Percentiles rank a stretch among this genome's conserved stretches.
Conservation (phyloP, 2,888 invertebrate genomes). For the Cloeon dipterum region DNA sequence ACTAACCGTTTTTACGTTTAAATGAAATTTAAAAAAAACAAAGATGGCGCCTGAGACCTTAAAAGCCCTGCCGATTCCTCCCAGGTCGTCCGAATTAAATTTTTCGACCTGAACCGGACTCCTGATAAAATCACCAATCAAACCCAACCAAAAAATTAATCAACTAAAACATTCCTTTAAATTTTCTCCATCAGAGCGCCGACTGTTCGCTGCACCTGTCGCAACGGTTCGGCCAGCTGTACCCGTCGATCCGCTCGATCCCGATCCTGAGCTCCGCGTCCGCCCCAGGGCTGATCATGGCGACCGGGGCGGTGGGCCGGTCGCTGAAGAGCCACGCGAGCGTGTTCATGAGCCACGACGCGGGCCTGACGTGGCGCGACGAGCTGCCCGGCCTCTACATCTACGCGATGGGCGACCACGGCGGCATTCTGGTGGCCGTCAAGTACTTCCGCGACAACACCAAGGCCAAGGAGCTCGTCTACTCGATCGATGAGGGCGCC, state of each 20-base stretch:
- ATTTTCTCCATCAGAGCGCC: no score
- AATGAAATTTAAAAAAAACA: no score
- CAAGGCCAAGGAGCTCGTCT: slow-evolving; percentile 54
- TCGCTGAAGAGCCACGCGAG: slow-evolving; percentile 59
- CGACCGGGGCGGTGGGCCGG: slow-evolving; percentile 57
- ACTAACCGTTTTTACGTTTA: no score
- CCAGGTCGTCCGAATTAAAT: no score
- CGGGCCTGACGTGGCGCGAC: slow-evolving; percentile 61
- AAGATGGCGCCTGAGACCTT: no score
- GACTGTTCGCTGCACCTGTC: slow-evolving; percentile 70
- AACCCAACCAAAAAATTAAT: no score
- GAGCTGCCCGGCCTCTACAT: slow-evolving; percentile 21
- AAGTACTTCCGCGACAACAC: slow-evolving; percentile 53
- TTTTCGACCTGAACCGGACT: no score
- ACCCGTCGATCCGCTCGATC: slow-evolving; percentile 54
- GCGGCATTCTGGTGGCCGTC: slow-evolving; percentile 67
- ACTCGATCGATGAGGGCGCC: slow-evolving; percentile 69
- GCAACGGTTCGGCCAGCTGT: slow-evolving; percentile 63
- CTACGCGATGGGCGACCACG: slow-evolving; percentile 80
- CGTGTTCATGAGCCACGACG: slow-evolving; percentile 59
- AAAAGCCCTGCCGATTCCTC: no score
- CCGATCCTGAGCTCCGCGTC: slow-evolving; percentile 69
- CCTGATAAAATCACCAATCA: no score
- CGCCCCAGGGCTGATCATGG: slow-evolving; percentile 72
- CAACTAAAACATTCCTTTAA: no score